phyloP scores from a whole-genome alignment of 2,888 invertebrate species.

The Idaea biselata region DNA sequence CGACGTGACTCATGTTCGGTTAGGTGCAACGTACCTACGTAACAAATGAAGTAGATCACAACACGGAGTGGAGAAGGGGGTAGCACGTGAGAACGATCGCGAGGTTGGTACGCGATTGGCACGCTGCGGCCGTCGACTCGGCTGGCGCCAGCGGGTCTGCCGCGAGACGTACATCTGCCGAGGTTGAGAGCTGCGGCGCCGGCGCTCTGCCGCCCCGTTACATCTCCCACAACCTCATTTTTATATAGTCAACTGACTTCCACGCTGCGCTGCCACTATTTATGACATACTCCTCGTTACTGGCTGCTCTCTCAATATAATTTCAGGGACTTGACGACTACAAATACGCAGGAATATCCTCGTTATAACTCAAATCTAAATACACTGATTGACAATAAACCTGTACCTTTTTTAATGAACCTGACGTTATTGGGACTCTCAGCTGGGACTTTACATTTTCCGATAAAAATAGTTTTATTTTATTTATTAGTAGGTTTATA shows the following conservation, averaged over 20 bases:
- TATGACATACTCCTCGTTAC: constrained; percentile 75
- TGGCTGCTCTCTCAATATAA: constrained; percentile 25
- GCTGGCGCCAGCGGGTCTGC: constrained; percentile 71
- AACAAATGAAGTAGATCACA: constrained; percentile 23
- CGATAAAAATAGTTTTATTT: too few relatives aligned
- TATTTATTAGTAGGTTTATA: too few relatives aligned
- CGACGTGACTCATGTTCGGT: constrained; percentile 52
- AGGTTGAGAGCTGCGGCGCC: constrained; percentile 67
- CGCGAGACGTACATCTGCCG: constrained; percentile 53
- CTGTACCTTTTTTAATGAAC: too few relatives aligned
- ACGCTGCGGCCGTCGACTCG: constrained; percentile 47
- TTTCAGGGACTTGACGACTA: background rate
- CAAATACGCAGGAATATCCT: background rate
- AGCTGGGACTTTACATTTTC: too few relatives aligned
- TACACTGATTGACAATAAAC: background rate
- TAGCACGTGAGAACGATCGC: constrained; percentile 39
- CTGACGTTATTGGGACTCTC: too few relatives aligned
- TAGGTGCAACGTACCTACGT: constrained; percentile 26
- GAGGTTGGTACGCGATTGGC: constrained; percentile 26
- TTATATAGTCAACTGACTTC: constrained; percentile 80
- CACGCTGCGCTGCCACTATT: constrained; percentile 75
- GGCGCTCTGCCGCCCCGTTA: constrained; percentile 67
- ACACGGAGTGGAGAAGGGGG: constrained; percentile 19
- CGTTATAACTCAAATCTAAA: background rate
- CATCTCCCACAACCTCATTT: constrained; percentile 73